Conservation (phyloP, 53 echinoderm and acorn worm species). For the Holothuria scabra region DNA sequence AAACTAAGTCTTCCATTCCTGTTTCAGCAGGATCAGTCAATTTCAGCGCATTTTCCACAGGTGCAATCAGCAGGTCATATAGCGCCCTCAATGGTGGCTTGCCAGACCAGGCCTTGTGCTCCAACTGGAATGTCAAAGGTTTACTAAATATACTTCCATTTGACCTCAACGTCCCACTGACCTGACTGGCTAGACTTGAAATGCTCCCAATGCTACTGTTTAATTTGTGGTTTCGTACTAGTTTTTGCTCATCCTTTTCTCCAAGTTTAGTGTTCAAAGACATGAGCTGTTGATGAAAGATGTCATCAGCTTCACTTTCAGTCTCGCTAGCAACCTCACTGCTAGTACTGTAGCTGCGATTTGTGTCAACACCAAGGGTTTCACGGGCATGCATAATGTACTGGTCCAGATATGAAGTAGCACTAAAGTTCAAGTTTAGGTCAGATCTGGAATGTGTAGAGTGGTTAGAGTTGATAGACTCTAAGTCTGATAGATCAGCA, state of each 20-base stretch:
- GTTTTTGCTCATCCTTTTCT: background rate
- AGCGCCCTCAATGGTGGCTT: constrained; percentile 91
- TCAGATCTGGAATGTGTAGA: constrained; percentile 69
- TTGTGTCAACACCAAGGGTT: constrained; percentile 88
- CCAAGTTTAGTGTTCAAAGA: constrained; percentile 77
- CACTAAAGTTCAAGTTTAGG: constrained; percentile 63
- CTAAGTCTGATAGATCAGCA: constrained; percentile 84
- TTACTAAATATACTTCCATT: constrained; percentile 72
- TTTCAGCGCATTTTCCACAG: constrained; percentile 83
- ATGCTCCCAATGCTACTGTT: constrained; percentile 83
- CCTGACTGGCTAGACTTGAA: constrained; percentile 74
- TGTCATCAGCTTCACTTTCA: constrained; percentile 94
- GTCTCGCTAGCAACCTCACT: constrained; percentile 94
- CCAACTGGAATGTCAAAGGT: constrained; percentile 39
- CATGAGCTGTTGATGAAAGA: constrained; percentile 90
- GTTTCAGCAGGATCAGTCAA: constrained; percentile 78
- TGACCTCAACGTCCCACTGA: constrained; percentile 62
- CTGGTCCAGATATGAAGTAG: constrained; percentile 90
- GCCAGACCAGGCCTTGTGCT: constrained; percentile 91
- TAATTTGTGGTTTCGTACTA: constrained; percentile 58
- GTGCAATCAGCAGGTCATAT: constrained; percentile 92
- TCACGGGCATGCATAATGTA: constrained; percentile 97
- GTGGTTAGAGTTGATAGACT: constrained; percentile 62
- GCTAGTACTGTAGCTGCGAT: constrained; percentile 47
- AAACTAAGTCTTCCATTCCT: constrained; percentile 76